These are phyloP conservation scores for Thera obeliscata DNA, from an alignment of 2,888 invertebrate genomes.

Conservation along the genomic window DNA sequence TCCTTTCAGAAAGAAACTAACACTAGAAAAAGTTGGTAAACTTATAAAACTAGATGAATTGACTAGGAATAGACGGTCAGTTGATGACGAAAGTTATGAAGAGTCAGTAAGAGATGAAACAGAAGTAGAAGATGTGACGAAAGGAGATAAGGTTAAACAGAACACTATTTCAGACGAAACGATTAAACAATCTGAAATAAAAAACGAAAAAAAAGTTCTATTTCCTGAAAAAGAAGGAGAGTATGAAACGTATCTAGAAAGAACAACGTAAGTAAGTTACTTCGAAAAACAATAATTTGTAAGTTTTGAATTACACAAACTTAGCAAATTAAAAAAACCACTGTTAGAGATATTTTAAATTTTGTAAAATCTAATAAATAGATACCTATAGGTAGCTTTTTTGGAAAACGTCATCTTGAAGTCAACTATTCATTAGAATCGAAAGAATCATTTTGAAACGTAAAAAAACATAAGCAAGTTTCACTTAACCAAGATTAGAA, in stretches of 20 bases:
- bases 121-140: conserved; percentile 36
- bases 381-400: too few relatives aligned
- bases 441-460: too few relatives aligned
- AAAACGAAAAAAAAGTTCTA: conserved; percentile 6
- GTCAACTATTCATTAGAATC: too few relatives aligned
- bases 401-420: too few relatives aligned
- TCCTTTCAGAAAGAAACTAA: conserved; percentile 63
- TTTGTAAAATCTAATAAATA: too few relatives aligned
- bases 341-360: too few relatives aligned
- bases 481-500: too few relatives aligned
- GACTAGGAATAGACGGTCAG: conserved; percentile 55
- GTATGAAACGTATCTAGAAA: conserved; percentile 63
- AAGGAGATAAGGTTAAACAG: not conserved
- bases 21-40: conserved; percentile 68
- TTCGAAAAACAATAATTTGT: not conserved
- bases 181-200: not conserved
- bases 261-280: conserved; percentile 63
- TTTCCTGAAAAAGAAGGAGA: conserved; percentile 8
- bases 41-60: conserved; percentile 62
- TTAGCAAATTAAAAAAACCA: too few relatives aligned
- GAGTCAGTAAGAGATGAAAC: not conserved
- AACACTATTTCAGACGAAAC: not conserved
- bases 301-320: too few relatives aligned
- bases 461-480: too few relatives aligned
- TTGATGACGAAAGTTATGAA: conserved; percentile 8